Evolutionary conservation across 2,113 vertebrate genomes (phyloP).

Genomic region (Halichoerus grypus): DNA sequence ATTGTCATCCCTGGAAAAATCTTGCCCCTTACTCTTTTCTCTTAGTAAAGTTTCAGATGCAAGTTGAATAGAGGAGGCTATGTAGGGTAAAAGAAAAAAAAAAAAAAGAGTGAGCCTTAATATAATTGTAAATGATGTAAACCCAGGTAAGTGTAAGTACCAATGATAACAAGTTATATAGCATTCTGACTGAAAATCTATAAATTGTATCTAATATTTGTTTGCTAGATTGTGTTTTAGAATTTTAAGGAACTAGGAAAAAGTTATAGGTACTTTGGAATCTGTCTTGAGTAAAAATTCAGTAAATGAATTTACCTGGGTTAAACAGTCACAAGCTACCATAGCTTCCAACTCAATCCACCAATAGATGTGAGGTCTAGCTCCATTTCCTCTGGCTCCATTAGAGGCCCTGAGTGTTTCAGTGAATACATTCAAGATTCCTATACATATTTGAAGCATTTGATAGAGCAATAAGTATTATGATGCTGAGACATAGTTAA

Average conservation of each 20-base stretch:
- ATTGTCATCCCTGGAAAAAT: not conserved
- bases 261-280: not conserved
- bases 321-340: not conserved
- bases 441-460: not conserved
- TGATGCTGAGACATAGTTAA: not conserved
- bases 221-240: not conserved
- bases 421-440: not conserved
- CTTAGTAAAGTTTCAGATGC: not conserved
- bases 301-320: not conserved
- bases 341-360: not conserved
- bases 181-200: not conserved
- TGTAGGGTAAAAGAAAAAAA: not conserved
- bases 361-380: accelerated
- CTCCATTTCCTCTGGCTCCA: not conserved
- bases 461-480: slow-evolving; percentile 35
- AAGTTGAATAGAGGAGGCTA: not conserved
- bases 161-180: not conserved
- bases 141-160: not conserved
- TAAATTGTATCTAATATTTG: not conserved
- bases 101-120: not conserved
- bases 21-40: not conserved
- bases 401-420: not conserved
- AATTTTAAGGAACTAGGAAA: not conserved
- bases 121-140: not conserved
- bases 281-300: not conserved